These are phyloP conservation scores for Grammomys dolichurus DNA, from an alignment of 2,113 vertebrate genomes.

Conservation along the genomic window DNA sequence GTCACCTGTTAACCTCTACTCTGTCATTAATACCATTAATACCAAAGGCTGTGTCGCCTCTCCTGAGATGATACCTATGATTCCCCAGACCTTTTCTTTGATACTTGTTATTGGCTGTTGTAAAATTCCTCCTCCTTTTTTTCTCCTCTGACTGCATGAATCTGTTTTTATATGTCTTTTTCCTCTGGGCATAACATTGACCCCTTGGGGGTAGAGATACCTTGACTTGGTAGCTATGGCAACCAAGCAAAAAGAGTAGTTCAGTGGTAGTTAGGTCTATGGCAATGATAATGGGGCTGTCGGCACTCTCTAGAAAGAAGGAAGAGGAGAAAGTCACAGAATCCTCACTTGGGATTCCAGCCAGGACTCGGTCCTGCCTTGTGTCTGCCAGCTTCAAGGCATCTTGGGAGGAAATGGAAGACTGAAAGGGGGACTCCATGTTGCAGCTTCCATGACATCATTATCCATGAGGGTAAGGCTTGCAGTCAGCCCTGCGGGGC, in stretches of 20 bases:
- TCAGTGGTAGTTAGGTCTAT: neutral
- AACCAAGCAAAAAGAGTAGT: neutral
- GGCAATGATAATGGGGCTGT: no score
- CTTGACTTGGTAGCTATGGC: neutral
- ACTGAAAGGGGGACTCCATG: neutral
- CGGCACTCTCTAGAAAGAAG: neutral
- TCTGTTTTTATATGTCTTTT: neutral
- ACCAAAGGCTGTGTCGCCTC: no score
- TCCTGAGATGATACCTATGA: neutral
- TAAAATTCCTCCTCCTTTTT: neutral
- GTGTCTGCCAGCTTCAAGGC: neutral
- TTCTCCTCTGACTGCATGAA: neutral
- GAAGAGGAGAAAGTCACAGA: neutral
- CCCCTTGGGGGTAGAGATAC: neutral
- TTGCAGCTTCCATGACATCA: neutral
- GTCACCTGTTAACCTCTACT: neutral
- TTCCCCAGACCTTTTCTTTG: rapidly evolving
- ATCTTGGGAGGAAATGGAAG: neutral
- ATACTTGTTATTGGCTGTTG: neutral
- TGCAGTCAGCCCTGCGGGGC: no score
- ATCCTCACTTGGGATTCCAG: neutral
- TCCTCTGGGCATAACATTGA: neutral
- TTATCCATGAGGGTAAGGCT: neutral
- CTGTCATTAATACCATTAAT: neutral
- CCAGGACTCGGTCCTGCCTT: neutral